phyloP scores from a whole-genome alignment of 1,140 invertebrate species.

The Neodiprion virginianus region DNA sequence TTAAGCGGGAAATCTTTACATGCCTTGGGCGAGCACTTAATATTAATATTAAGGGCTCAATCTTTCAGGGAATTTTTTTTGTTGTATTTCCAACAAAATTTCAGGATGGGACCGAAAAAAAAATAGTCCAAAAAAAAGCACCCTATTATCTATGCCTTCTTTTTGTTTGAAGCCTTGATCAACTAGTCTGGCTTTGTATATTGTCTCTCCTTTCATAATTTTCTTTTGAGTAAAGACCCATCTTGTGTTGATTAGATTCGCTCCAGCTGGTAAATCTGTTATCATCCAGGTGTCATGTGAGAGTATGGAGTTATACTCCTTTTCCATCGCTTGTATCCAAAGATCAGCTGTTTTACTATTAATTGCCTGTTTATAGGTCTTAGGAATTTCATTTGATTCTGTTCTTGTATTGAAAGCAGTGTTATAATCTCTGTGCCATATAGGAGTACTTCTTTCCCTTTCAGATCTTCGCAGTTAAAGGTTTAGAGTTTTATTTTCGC shows the following conservation, averaged over 20 bases:
- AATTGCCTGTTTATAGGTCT: slow-evolving; percentile 29
- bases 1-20: too few relatives aligned
- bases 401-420: background rate
- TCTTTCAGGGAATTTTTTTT: too few relatives aligned
- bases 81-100: too few relatives aligned
- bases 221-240: slow-evolving; percentile 42
- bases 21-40: too few relatives aligned
- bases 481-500: background rate
- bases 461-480: background rate
- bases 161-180: slow-evolving; percentile 30
- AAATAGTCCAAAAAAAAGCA: too few relatives aligned
- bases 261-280: slow-evolving; percentile 36
- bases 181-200: background rate
- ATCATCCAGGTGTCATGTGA: slow-evolving; percentile 45
- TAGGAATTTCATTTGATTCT: background rate
- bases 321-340: slow-evolving; percentile 41
- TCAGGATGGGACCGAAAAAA: too few relatives aligned
- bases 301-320: slow-evolving; percentile 39
- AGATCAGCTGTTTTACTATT: slow-evolving; percentile 32
- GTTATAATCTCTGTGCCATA: background rate
- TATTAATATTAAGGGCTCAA: too few relatives aligned
- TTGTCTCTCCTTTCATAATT: background rate
- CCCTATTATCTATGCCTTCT: slow-evolving; percentile 35
- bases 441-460: background rate
- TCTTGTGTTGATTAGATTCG: slow-evolving; percentile 43